phyloP scores from a whole-genome alignment of 2,113 vertebrate genomes.

The Coptodon rendalli region DNA sequence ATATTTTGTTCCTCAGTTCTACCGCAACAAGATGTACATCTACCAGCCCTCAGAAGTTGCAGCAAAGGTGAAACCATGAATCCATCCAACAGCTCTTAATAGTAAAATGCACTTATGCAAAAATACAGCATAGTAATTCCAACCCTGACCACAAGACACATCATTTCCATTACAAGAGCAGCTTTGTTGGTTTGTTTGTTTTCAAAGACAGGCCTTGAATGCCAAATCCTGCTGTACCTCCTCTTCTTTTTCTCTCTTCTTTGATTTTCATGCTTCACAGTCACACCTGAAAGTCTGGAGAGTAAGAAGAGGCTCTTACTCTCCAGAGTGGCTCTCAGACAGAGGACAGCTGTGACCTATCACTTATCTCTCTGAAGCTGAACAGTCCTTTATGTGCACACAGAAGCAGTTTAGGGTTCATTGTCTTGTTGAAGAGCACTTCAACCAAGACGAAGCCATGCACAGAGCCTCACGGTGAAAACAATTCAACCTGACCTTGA shows the following conservation, averaged over 20 bases:
- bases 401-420: neutral
- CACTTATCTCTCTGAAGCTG: neutral
- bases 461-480: neutral
- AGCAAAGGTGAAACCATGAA: neutral
- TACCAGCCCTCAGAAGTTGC: neutral
- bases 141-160: neutral
- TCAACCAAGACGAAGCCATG: neutral
- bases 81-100: neutral
- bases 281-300: neutral
- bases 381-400: neutral
- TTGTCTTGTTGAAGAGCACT: neutral
- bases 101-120: accelerated
- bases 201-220: neutral
- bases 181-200: neutral
- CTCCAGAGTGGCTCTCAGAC: neutral
- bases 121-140: neutral
- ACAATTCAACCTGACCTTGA: neutral
- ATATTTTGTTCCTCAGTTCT: neutral
- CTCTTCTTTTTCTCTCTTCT: neutral
- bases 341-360: neutral
- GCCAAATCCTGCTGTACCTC: neutral
- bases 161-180: neutral
- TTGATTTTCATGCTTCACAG: neutral
- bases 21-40: neutral
- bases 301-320: neutral